Percentiles rank a stretch among this genome's conserved stretches.
Conservation (phyloP, 2,113 vertebrate species). For the Pygathrix nemaeus region DNA sequence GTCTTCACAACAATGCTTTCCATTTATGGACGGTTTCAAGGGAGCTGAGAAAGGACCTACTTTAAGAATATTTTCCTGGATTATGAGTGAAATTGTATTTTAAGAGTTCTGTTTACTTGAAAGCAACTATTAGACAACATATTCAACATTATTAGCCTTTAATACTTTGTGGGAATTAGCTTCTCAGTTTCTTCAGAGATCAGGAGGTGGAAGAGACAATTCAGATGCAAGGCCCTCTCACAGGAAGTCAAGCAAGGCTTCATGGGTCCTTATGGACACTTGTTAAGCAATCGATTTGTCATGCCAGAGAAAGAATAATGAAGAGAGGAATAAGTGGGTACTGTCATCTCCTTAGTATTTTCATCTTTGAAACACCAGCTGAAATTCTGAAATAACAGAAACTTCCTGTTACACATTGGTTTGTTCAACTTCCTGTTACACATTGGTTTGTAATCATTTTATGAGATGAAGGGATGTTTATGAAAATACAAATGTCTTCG, state of each 20-base stretch:
- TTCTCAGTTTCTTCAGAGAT: background rate
- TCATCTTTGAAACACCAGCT: background rate
- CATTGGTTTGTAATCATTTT: background rate
- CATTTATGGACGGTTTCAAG: background rate
- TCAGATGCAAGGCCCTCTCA: background rate
- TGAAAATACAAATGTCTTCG: background rate
- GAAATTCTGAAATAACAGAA: background rate
- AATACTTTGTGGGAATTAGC: background rate
- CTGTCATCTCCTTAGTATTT: background rate
- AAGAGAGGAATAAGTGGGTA: background rate
- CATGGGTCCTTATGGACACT: background rate
- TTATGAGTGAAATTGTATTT: background rate
- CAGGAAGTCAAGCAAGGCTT: background rate
- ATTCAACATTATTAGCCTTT: background rate
- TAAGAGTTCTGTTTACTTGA: background rate
- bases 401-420: background rate
- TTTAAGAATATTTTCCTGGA: background rate
- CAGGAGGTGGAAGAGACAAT: background rate
- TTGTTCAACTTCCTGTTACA: background rate
- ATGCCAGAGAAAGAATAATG: background rate
- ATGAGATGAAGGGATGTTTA: background rate
- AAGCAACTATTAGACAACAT: background rate
- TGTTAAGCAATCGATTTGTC: background rate
- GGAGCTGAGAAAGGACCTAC: background rate
- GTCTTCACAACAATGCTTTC: background rate